Evolutionary conservation across 2,113 vertebrate genomes (phyloP), one percentile per base, ranked within the genome.

Genomic region (Xenopus laevis): DNA sequence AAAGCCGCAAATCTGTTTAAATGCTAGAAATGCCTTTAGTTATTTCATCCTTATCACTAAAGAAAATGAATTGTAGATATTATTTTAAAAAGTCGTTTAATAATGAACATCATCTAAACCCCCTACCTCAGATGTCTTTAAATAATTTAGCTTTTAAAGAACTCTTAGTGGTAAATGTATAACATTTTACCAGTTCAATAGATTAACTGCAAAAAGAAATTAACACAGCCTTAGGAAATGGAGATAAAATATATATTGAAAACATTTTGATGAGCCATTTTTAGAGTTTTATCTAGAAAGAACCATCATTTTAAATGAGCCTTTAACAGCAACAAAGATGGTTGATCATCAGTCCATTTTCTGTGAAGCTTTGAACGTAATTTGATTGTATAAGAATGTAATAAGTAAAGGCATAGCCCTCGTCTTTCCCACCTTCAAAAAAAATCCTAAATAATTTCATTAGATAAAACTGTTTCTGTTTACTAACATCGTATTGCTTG

Each of bases 171-270:
- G 87, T 88, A 92, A 92, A 88, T 87, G 88, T 78, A 87, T 84
- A 85, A 89, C 89, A 89, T 87, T 89, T 84, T 80, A 84, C 68
- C 79, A 85, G 83, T 1, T 2, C 85, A 88, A 86, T 86, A 91
- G 90, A 92, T 91, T 90, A 92, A 90, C 89, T 91, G 89, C 89
- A 89, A 89, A 88, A 90, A 87, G 87, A 92, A 92, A 92, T 92
- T 90, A 92, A 90, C 85, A 86, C 81, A 84, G 89, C 89, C 89
- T 79, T 78, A 82, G 87, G 88, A 87, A 88, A 87, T 69, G 73
- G 78, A 89, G 91, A 91, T 89, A 91, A 87, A 82, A 77, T 89
- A 89, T 89, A 86, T 82, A 81, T 88, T 77, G 74, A 89, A 89
- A 85, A 84, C 84, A 86, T 87, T 85, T 81, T 83, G 87, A 89